phyloP scores from a whole-genome alignment of 2,797 vertebrate species.

The Pelochelys cantorii region DNA sequence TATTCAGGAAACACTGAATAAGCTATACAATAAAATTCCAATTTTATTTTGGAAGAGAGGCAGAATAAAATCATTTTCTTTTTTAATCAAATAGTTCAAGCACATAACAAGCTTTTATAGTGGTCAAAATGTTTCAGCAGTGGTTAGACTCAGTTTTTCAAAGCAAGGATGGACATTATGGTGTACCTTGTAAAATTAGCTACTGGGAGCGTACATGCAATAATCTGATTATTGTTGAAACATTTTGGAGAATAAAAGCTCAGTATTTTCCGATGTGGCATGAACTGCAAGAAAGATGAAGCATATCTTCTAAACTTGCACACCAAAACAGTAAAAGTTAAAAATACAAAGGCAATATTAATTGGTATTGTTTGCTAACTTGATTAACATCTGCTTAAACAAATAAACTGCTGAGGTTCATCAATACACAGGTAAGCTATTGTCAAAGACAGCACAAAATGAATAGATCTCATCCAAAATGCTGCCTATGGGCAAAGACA shows the following conservation, averaged over 20 bases:
- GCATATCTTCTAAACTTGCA: background rate
- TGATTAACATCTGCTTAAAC: slow-evolving; percentile 8
- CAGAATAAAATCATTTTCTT: background rate
- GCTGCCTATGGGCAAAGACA: background rate
- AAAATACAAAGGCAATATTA: background rate
- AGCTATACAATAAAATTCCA: background rate
- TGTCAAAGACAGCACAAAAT: background rate
- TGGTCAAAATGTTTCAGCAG: background rate
- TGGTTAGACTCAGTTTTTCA: background rate
- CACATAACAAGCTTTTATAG: background rate
- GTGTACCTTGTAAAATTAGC: background rate
- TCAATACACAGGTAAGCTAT: background rate
- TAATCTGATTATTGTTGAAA: background rate
- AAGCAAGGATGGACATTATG: background rate
- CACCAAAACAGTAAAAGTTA: background rate
- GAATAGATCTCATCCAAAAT: background rate
- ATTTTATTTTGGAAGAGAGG: slow-evolving; percentile 76
- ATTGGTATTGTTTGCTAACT: slow-evolving; percentile 1
- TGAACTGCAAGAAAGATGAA: background rate
- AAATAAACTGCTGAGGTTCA: background rate
- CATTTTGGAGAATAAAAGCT: background rate
- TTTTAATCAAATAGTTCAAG: background rate
- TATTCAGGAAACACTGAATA: slow-evolving; percentile 12
- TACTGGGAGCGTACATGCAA: background rate
- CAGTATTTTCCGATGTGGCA: accelerated